Evolutionary conservation across 2,797 vertebrate species (phyloP).

Genomic region (Capromys pilorides): DNA sequence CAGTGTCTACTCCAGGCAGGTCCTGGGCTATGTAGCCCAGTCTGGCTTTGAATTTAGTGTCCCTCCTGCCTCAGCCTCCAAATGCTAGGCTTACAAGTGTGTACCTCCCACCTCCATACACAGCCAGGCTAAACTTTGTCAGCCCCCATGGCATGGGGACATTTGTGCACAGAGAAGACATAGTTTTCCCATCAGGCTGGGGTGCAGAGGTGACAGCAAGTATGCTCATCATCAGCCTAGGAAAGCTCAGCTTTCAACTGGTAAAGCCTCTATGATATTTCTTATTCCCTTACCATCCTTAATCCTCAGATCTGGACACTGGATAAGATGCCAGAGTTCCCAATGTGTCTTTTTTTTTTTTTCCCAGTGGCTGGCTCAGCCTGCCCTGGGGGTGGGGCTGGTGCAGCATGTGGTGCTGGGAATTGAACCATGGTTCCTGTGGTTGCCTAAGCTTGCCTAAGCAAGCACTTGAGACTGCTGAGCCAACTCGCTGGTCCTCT

Average conservation of each 20-base stretch:
- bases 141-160: background rate
- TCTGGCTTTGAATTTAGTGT: background rate
- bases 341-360: background rate
- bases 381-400: no score
- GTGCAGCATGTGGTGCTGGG: no score
- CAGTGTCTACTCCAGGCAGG: background rate
- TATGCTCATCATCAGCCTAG: background rate
- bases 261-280: background rate
- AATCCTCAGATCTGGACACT: background rate
- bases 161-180: background rate
- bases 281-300: background rate
- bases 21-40: background rate
- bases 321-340: background rate
- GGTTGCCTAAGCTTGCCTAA: no score
- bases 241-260: slow-evolving; percentile 1
- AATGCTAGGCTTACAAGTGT: background rate
- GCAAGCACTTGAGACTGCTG: no score
- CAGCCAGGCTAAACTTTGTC: background rate
- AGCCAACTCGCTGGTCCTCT: no score
- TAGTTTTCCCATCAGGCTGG: background rate
- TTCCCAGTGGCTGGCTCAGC: no score
- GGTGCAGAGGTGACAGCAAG: background rate
- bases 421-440: no score
- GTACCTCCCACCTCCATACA: background rate
- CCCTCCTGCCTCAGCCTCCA: background rate